These are phyloP conservation scores for Drosophila nr. perissopoda DNA, from an alignment of 2,888 invertebrate genomes.

Conservation along the genomic window DNA sequence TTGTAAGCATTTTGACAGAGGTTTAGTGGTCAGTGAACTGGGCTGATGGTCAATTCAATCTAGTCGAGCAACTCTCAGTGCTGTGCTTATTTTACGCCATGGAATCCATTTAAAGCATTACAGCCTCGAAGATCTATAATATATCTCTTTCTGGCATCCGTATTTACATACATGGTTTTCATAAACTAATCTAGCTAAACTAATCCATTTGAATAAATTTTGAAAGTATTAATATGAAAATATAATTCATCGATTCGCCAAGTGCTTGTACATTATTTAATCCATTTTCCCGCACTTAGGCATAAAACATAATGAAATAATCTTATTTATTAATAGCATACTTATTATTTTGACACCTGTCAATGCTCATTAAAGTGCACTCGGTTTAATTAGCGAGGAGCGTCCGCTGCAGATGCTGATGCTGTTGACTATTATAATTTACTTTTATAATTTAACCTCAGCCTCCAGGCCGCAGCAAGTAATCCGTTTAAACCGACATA, in stretches of 20 bases:
- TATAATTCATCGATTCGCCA: not conserved
- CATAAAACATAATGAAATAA: not conserved
- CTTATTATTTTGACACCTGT: constrained; percentile 31
- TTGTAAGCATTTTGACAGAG: not conserved
- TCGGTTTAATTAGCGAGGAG: constrained; percentile 54
- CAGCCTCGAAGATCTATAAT: not conserved
- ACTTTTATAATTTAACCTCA: constrained; percentile 15
- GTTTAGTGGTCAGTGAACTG: not conserved
- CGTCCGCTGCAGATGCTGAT: constrained; percentile 31
- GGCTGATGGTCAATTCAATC: not conserved
- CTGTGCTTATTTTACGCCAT: not conserved
- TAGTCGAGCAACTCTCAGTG: not conserved
- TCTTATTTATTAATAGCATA: not conserved
- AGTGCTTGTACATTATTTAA: not conserved
- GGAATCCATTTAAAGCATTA: not conserved
- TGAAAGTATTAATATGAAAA: not conserved
- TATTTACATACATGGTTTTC: not conserved
- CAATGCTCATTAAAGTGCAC: constrained; percentile 52
- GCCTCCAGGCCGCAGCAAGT: constrained; percentile 24
- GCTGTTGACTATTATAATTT: constrained; percentile 51
- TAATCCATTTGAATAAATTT: not conserved
- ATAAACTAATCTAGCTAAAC: not conserved
- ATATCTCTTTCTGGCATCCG: not conserved
- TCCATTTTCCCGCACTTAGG: not conserved
- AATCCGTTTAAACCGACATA: constrained; percentile 59